Evolutionary conservation across 2,797 vertebrate genomes (phyloP).

Genomic region (Cuculus canorus): DNA sequence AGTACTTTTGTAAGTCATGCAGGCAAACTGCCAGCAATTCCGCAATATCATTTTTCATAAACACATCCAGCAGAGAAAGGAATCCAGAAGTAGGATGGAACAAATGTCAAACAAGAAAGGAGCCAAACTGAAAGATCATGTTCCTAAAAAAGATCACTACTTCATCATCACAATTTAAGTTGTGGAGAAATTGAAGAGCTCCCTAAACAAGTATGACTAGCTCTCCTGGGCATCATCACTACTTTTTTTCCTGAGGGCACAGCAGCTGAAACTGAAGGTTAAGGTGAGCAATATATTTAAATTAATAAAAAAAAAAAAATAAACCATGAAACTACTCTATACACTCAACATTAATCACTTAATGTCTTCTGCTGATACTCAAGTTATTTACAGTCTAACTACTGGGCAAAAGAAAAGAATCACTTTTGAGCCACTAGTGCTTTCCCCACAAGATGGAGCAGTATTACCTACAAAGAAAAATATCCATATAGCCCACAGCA

Average conservation of each 20-base stretch:
- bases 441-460: constrained; percentile 37
- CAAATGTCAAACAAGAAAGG: neutral
- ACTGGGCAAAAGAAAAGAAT: accelerated
- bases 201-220: constrained; percentile 17
- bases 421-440: neutral
- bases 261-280: constrained; percentile 4
- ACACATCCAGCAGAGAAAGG: constrained; percentile 16
- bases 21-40: neutral
- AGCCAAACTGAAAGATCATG: constrained; percentile 26
- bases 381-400: neutral
- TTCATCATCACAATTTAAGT: constrained; percentile 31
- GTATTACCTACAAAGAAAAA: neutral
- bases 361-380: neutral
- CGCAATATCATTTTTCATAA: constrained; percentile 12
- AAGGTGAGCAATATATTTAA: neutral
- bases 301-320: no score
- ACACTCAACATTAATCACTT: neutral
- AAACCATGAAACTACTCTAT: neutral
- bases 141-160: constrained; percentile 47
- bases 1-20: neutral
- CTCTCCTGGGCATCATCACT: neutral
- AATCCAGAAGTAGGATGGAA: constrained; percentile 11
- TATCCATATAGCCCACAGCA: accelerated
- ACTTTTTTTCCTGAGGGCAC: neutral
- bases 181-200: constrained; percentile 17